Percentiles rank a stretch among this genome's conserved stretches.
phyloP scores from a whole-genome alignment of 2,113 vertebrate genomes.

The Sphyrna mokarran region DNA sequence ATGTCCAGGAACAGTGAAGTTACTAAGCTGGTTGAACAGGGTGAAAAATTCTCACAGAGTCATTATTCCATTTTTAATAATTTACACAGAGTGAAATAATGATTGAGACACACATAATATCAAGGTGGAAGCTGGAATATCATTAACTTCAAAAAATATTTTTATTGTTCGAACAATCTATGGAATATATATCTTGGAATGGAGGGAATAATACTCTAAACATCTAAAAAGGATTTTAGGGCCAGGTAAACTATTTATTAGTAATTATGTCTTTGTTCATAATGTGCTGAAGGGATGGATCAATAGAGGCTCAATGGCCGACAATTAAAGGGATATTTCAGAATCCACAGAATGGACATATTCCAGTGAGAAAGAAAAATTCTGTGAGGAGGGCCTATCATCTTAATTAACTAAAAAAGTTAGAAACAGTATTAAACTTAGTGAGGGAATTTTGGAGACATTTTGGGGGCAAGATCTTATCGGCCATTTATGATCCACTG shows the following conservation, averaged over 20 bases:
- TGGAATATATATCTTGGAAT: background rate
- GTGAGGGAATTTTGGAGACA: too few relatives aligned
- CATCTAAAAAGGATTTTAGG: background rate
- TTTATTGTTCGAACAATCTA: background rate
- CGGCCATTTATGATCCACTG: too few relatives aligned
- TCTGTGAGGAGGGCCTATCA: too few relatives aligned
- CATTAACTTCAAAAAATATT: background rate
- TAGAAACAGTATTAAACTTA: too few relatives aligned
- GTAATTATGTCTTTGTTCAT: background rate
- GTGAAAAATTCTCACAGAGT: background rate
- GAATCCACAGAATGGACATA: too few relatives aligned
- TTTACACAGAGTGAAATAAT: background rate
- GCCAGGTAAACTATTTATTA: background rate
- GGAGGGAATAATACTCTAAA: background rate
- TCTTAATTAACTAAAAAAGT: too few relatives aligned
- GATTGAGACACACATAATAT: background rate
- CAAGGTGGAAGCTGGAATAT: background rate
- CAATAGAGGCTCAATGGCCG: too few relatives aligned
- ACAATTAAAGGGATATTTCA: too few relatives aligned
- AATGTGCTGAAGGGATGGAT: too few relatives aligned
- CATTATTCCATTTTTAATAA: background rate
- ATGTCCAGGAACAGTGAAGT: background rate
- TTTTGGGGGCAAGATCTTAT: too few relatives aligned
- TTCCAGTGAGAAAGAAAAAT: too few relatives aligned
- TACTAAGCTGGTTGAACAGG: background rate